A percentile compares a stretch with the other conserved stretches of the same genome.
Conservation (phyloP, 35 echinoderm and acorn worm genomes). For the Ophioderma brevispina region DNA sequence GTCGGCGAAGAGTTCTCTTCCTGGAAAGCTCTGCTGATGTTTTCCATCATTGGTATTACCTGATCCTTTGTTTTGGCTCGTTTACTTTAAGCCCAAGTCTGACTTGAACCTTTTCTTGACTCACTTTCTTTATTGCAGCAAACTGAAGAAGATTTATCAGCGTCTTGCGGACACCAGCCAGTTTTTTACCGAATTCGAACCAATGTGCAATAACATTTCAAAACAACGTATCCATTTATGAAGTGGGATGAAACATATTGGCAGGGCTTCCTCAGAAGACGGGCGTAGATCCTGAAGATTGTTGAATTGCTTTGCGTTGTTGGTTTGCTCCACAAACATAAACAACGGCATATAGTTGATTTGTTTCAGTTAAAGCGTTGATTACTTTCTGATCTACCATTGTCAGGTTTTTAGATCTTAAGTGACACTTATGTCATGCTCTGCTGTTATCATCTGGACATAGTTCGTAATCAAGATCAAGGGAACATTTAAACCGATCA, state of each 20-base stretch:
- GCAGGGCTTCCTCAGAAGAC: neutral
- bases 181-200: constrained; percentile 21
- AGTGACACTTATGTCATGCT: neutral
- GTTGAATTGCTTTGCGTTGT: constrained; percentile 26
- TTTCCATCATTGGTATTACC: constrained; percentile 55
- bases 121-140: constrained; percentile 3
- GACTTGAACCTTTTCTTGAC: constrained; percentile 39
- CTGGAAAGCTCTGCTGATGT: constrained; percentile 38
- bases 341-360: constrained; percentile 36
- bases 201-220: constrained; percentile 41
- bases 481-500: neutral
- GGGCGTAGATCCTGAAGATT: neutral
- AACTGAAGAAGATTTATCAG: constrained; percentile 8
- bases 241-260: neutral
- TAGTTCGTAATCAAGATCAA: neutral
- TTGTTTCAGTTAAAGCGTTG: constrained; percentile 23
- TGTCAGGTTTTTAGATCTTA: constrained; percentile 29
- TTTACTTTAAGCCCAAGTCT: constrained; percentile 54
- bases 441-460: neutral
- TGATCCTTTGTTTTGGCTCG: constrained; percentile 35
- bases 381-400: constrained; percentile 32
- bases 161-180: neutral
- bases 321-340: constrained; percentile 27
- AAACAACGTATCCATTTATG: constrained; percentile 38
- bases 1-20: constrained; percentile 34